Evolutionary conservation across 1,140 invertebrate genomes (phyloP), one percentile per base, ranked within the genome.

Genomic region (Coelopa frigida): DNA sequence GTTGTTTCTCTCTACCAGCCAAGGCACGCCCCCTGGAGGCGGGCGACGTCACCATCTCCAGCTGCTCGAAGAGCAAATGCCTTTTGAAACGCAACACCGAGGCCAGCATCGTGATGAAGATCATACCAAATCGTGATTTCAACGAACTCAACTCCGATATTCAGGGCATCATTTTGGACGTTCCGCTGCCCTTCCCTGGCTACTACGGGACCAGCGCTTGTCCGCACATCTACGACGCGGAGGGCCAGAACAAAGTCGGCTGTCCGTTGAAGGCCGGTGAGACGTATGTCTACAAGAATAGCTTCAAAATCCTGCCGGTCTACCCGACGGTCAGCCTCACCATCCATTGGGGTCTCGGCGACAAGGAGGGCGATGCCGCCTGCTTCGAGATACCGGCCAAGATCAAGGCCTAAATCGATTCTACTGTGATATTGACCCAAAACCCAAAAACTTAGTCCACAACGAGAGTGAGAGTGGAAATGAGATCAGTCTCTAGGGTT

Each of bases 121-220:
- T 86, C 24, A 72, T 62, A 27, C 76, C 82, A 50, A 70, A 73
- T 3, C 56, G 60, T 5, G 73, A 80, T 41, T 56, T 76, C 12
- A 50, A 63, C 11, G 62, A 50, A 1, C 29, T 82, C 26, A 71
- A 35, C 3, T 79, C 76, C n/a, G 61, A 70, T 5, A 83, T 87
- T 2, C 60, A 61, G 46, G 84, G 82, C 0, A 65, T 73, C 1
- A 72, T 86, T 12, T 53, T 75, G 5, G 76, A 76, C 1, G 57
- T 86, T 4, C 68, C 75, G 0, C 57, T 89, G 42, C 85, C 85
- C 0, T 87, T 87, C 58, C 66, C 85, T 6, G 85, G 85, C 22
- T 82, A 86, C 2, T 83, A 87, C 52, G 80, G 80, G n/a, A 75
- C 72, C 4, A 72, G 75, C 29, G 79, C 84, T 3, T 87, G 85